Evolutionary conservation across 2,113 vertebrate species (phyloP), one percentile per base, ranked within the genome.

Genomic region (Spilogale gracilis): DNA sequence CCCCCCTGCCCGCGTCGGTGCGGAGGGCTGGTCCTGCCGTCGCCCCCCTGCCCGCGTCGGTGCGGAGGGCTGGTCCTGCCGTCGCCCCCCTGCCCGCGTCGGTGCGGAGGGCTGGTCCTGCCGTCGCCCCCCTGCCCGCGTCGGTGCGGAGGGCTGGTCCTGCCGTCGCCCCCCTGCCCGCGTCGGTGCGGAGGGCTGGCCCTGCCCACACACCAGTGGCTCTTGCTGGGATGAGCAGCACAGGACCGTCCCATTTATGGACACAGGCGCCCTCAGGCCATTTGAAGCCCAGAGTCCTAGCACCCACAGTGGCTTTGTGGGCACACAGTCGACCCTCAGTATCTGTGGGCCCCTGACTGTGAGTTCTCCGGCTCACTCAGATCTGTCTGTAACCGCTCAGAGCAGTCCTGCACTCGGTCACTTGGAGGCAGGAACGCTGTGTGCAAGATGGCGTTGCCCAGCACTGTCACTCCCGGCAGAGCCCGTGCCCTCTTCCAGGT

Each of bases 181-280:
- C 56, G 1, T 14, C 69, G 3, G 6, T 25, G 23, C 27, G 38
- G 12, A 80, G 61, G n/a, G 69, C 3, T 56, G 21, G 8, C 27
- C 25, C 0, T 9, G 13, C 27, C 21, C 8, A 25, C 21, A 43
- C 21, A 20, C 30, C 71, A 3, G 8, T 1, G 32, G 78, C 25
- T 43, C 25, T 58, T 67, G 10, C 11, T 54, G 6, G 6, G 56
- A 4, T 21, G 4, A 30, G 18, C 25, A 25, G 21, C 30, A 38
- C 1, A 0, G 9, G 9, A 3, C 30, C 9, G 0, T 11, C 54
- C 61, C 48, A 7, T 54, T 61, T 80, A 21, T 50, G 38, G 32
- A 30, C 20, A 5, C 27, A 18, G 50, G 21, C 12, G 3, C 43
- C 7, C 1, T 13, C 5, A 14, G 32, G 69, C 27, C 21, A 3